Evolutionary conservation across 2,888 invertebrate species (phyloP).

Genomic region (Scaptomyza caliginosa): DNA sequence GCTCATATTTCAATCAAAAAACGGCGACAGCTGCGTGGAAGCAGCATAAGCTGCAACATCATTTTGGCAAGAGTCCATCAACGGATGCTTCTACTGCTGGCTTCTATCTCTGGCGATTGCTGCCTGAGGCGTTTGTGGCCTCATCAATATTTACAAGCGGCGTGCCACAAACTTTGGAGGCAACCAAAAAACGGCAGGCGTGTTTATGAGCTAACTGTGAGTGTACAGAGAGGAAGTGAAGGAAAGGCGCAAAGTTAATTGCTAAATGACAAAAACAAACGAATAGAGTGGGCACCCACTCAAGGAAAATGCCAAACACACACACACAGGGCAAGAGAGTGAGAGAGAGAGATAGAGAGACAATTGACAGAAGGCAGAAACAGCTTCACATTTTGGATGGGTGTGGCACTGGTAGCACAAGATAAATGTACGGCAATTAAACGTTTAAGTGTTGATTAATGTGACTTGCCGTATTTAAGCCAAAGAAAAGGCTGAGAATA

Average conservation of each 20-base stretch:
- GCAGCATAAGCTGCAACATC: conserved; percentile 76
- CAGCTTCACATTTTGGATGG: conserved; percentile 16
- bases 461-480: conserved; percentile 64
- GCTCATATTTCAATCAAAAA: conserved; percentile 78
- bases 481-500: conserved; percentile 1
- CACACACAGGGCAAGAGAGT: conserved; percentile 5
- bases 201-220: conserved; percentile 31
- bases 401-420: conserved; percentile 27
- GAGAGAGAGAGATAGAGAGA: background rate
- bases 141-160: conserved; percentile 80
- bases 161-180: conserved; percentile 72
- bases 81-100: conserved; percentile 28
- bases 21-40: conserved; percentile 74
- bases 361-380: conserved; percentile 52
- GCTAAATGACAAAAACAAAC: conserved; percentile 76
- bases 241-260: conserved; percentile 69
- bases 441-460: conserved; percentile 81
- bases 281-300: conserved; percentile 16
- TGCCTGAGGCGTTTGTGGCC: conserved; percentile 28
- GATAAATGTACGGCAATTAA: conserved; percentile 77
- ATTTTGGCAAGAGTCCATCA: conserved; percentile 80
- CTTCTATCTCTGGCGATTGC: conserved; percentile 1
- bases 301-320: conserved; percentile 28
- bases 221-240: background rate
- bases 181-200: conserved; percentile 32